These are phyloP conservation scores for Gymnoscopelus braueri DNA, from an alignment of 2,797 vertebrate genomes.

Conservation along the genomic window DNA sequence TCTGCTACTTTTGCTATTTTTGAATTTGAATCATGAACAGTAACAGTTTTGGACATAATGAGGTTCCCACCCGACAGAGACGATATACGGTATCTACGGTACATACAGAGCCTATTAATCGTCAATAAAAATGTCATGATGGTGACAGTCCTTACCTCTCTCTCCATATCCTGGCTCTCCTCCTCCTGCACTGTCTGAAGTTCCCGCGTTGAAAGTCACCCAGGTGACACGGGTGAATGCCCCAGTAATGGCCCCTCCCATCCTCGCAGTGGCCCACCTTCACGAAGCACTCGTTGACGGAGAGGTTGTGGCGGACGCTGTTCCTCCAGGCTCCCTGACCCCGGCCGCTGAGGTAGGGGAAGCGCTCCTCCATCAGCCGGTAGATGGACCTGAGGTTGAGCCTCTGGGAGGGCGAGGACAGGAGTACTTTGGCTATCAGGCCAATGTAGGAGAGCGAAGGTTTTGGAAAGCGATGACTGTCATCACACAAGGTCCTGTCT, in stretches of 20 bases:
- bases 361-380: constrained; percentile 70
- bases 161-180: constrained; percentile 49
- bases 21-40: too few species aligned
- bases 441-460: constrained; percentile 71
- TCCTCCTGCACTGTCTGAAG: constrained; percentile 70
- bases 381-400: constrained; percentile 79
- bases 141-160: constrained; percentile 8
- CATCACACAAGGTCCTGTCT: constrained; percentile 1
- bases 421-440: constrained; percentile 76
- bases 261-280: constrained; percentile 77
- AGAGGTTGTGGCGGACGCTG: constrained; percentile 75
- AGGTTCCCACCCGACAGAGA: too few species aligned
- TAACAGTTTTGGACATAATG: too few species aligned
- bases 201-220: constrained; percentile 70
- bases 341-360: constrained; percentile 66
- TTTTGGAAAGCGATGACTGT: constrained; percentile 42
- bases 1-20: too few species aligned
- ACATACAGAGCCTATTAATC: too few species aligned
- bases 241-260: constrained; percentile 77
- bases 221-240: constrained; percentile 67
- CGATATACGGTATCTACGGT: too few species aligned
- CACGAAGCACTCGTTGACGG: constrained; percentile 78
- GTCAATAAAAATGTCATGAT: too few species aligned
- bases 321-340: constrained; percentile 70
- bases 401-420: constrained; percentile 71